Evolutionary conservation across 2,113 vertebrate genomes (phyloP).

Genomic region (Nesogale talazaci): DNA sequence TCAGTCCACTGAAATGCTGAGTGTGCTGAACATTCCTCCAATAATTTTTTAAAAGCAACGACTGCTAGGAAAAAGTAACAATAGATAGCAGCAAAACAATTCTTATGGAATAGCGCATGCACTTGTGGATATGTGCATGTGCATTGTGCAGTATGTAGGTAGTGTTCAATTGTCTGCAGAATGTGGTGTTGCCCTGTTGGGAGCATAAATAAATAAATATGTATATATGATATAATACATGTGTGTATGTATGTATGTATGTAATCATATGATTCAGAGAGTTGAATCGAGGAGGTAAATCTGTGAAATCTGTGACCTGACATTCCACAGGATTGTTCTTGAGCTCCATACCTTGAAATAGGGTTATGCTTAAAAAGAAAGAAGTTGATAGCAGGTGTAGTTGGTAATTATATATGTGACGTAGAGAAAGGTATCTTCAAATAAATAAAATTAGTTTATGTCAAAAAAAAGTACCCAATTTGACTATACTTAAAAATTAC

Average conservation of each 20-base stretch:
- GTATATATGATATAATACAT: too few species aligned
- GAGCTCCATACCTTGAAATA: background rate
- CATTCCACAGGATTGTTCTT: background rate
- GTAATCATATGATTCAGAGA: too few species aligned
- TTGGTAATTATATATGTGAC: background rate
- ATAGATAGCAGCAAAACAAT: background rate
- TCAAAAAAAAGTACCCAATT: background rate
- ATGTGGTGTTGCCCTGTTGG: background rate
- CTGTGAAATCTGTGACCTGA: background rate
- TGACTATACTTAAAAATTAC: background rate
- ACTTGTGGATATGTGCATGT: background rate
- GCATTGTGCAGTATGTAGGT: background rate
- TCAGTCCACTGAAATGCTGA: background rate
- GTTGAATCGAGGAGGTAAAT: background rate
- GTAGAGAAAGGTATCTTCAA: background rate
- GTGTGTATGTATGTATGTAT: too few species aligned
- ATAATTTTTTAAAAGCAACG: background rate
- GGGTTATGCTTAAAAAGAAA: background rate
- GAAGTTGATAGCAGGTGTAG: background rate
- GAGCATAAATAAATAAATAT: too few species aligned
- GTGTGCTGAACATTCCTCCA: background rate
- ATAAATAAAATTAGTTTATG: background rate
- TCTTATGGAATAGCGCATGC: background rate
- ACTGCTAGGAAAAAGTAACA: background rate
- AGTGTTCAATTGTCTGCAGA: background rate